Conservation (phyloP, 1,140 invertebrate species). For the Charaxes varanes region DNA sequence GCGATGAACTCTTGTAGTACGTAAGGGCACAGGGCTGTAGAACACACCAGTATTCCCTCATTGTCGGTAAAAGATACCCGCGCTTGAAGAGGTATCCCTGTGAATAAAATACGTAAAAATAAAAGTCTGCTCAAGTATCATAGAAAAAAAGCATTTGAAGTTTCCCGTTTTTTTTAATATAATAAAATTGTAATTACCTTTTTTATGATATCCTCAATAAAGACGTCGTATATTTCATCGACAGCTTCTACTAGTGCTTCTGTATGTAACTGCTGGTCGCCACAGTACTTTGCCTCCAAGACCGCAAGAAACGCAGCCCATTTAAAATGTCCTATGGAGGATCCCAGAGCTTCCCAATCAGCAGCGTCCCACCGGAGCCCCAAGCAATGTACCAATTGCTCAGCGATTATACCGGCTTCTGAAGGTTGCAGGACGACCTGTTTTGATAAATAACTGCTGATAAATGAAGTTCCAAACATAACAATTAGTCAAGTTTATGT, state of each 20-base stretch:
- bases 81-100: conserved; percentile 82
- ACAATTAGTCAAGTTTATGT: too few species aligned
- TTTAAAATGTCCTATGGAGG: conserved; percentile 76
- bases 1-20: conserved; percentile 83
- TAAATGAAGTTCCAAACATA: too few species aligned
- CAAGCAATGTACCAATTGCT: conserved; percentile 78
- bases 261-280: conserved; percentile 74
- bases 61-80: conserved; percentile 83
- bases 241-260: conserved; percentile 82
- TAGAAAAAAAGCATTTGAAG: too few species aligned
- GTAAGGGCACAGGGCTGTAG: conserved; percentile 82
- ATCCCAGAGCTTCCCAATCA: conserved; percentile 79
- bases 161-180: too few species aligned
- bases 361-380: conserved; percentile 80
- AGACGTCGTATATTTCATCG: conserved; percentile 84
- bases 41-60: conserved; percentile 88
- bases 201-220: conserved; percentile 87
- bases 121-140: too few species aligned
- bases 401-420: conserved; percentile 79
- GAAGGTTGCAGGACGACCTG: conserved; percentile 79
- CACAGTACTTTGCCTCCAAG: conserved; percentile 81
- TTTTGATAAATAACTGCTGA: too few species aligned
- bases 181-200: too few species aligned
- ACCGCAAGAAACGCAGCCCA: conserved; percentile 83
- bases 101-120: too few species aligned